Base-by-base conservation (phyloP, 2,888 invertebrate species). In the Panopea generosa region DNA sequence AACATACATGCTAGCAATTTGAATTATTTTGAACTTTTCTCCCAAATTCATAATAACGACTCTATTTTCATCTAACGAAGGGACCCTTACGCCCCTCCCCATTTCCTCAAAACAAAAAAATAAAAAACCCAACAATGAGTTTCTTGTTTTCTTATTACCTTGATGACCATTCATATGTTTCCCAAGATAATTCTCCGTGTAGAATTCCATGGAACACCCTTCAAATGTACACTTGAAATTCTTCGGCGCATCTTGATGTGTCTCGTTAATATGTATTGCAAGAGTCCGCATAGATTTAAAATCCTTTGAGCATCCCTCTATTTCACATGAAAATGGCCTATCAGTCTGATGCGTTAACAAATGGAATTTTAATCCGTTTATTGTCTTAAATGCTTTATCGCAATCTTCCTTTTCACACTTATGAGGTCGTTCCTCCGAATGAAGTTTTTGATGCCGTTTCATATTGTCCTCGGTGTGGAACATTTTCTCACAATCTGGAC, bases 111-210 rank as follows among this genome's bases (percentile, higher is more conserved):
- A n/a, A n/a, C n/a, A n/a, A n/a, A n/a, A n/a, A n/a, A n/a, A n/a
- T n/a, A n/a, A n/a, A n/a, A n/a, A n/a, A n/a, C n/a, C n/a, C n/a
- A n/a, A n/a, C n/a, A n/a, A n/a, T n/a, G n/a, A n/a, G n/a, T n/a
- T n/a, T n/a, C n/a, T n/a, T n/a, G n/a, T n/a, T n/a, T n/a, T n/a
- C n/a, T n/a, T n/a, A 45, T 45, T 77, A 91, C 92, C 92, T 86
- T 90, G 87, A 79, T 92, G 92, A 53, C 90, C 90, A 60, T 88
- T 88, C 60, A 87, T 86, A 84, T 92, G 92, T 16, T 91, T 84
- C 59, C 89, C 89, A 55, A 92, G 82, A 77, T 91, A 91, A 68
- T 89, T 88, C 67, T 89, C 88, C 77, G 91, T 90, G 83, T 91
- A 90, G 84, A 92, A 92, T 55, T 88, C 87, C 74, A 89, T 87